These are phyloP conservation scores for Gerris buenoi DNA, from an alignment of 1,140 invertebrate species.

Conservation along the genomic window DNA sequence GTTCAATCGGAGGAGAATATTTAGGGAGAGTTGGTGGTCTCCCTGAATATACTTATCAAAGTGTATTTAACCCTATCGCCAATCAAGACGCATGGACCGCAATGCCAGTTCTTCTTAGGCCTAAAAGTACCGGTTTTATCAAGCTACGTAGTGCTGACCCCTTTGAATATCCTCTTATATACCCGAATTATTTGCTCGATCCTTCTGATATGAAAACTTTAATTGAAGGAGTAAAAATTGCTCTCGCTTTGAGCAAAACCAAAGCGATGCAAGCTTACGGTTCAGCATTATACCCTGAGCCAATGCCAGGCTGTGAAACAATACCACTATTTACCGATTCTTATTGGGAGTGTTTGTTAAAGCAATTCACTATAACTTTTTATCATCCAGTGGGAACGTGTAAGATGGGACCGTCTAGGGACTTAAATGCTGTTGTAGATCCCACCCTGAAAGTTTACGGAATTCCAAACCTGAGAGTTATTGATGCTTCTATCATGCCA, in stretches of 20 bases:
- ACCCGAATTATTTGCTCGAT: constrained; percentile 46
- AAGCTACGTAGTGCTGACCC: constrained; percentile 40
- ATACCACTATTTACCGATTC: constrained; percentile 36
- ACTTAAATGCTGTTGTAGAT: constrained; percentile 33
- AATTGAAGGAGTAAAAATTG: constrained; percentile 40
- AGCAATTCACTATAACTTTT: constrained; percentile 36
- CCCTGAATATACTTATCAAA: constrained; percentile 38
- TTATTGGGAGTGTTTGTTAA: constrained; percentile 35
- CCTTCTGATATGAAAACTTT: constrained; percentile 32
- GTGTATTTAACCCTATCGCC: constrained; percentile 25
- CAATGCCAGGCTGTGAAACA: constrained; percentile 40
- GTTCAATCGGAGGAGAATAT: constrained; percentile 49
- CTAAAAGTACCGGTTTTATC: constrained; percentile 38
- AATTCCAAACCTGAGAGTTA: too few relatives aligned
- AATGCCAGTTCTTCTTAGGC: constrained; percentile 20
- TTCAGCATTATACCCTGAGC: constrained; percentile 35
- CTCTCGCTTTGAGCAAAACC: constrained; percentile 41
- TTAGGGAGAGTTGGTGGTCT: constrained; percentile 37
- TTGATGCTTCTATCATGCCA: too few relatives aligned
- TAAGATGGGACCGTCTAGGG: constrained; percentile 39
- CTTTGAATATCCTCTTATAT: constrained; percentile 44
- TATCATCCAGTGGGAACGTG: constrained; percentile 62
- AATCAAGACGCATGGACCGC: constrained; percentile 39
- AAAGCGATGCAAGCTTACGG: constrained; percentile 41
- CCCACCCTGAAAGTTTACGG: too few relatives aligned